A percentile compares a stretch with the other conserved stretches of the same genome.
Evolutionary conservation across 1,140 invertebrate genomes (phyloP).

Genomic region (Helicoverpa armigera): DNA sequence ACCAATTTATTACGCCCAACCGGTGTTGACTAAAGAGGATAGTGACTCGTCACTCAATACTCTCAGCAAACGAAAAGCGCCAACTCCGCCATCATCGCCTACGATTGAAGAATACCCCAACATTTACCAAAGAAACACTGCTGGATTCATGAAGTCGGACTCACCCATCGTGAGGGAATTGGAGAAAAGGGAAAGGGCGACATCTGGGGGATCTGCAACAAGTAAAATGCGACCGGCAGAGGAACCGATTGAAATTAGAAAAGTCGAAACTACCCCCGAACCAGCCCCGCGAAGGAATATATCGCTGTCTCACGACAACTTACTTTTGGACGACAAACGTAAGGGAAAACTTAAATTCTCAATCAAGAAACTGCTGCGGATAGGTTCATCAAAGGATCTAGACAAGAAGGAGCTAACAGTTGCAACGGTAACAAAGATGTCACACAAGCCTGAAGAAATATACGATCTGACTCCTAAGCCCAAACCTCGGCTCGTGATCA

Average conservation of each 20-base stretch:
- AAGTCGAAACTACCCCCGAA: conserved; percentile 85
- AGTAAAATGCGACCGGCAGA: conserved; percentile 71
- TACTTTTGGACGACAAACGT: conserved; percentile 89
- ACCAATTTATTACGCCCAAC: conserved; percentile 79
- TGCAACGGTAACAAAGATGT: conserved; percentile 73
- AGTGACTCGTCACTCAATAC: conserved; percentile 84
- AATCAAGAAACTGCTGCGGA: conserved; percentile 93
- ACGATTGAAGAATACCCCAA: conserved; percentile 85
- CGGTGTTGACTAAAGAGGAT: conserved; percentile 85
- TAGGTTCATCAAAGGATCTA: conserved; percentile 90
- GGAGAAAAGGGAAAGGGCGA: conserved; percentile 90
- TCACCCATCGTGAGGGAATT: conserved; percentile 91
- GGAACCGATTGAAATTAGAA: conserved; percentile 69
- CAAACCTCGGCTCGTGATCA: conserved; percentile 93
- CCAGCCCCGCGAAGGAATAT: conserved; percentile 89
- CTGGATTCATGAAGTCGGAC: conserved; percentile 87
- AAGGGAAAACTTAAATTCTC: conserved; percentile 92
- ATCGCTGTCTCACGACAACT: conserved; percentile 91
- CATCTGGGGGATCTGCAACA: conserved; percentile 64
- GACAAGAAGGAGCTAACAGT: conserved; percentile 86
- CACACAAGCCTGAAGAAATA: conserved; percentile 85
- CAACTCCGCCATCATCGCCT: conserved; percentile 88
- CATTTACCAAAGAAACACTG: conserved; percentile 87
- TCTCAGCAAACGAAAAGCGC: conserved; percentile 88
- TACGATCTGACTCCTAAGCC: conserved; percentile 87